These are phyloP conservation scores for Aspidiotus destructor DNA, from an alignment of 2,888 invertebrate species.

Conservation along the genomic window DNA sequence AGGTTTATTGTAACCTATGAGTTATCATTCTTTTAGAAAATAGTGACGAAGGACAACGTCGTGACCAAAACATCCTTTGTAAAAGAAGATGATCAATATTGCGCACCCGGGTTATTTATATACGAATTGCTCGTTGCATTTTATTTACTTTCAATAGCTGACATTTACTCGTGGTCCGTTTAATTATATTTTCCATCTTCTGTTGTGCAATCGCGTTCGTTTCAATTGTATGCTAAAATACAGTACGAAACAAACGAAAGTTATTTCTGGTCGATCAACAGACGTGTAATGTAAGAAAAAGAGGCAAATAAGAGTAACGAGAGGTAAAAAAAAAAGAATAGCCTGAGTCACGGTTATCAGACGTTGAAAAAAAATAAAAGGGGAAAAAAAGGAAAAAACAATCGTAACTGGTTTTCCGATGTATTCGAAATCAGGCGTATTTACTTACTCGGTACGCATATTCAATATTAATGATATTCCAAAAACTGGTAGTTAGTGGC, in stretches of 20 bases:
- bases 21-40: too few relatives aligned
- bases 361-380: conserved; percentile 15
- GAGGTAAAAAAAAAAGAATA: background rate
- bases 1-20: too few relatives aligned
- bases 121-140: conserved; percentile 22
- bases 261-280: conserved; percentile 8
- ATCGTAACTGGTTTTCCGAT: background rate
- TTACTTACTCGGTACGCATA: conserved; percentile 9
- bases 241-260: conserved; percentile 15
- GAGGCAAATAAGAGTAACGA: background rate
- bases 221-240: conserved; percentile 28
- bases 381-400: background rate
- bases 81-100: conserved; percentile 23
- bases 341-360: conserved; percentile 18
- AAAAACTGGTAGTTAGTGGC: background rate
- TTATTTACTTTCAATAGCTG: conserved; percentile 27
- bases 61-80: conserved; percentile 26
- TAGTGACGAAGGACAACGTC: conserved; percentile 6
- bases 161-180: conserved; percentile 25
- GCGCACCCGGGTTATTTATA: conserved; percentile 20
- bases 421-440: conserved; percentile 17
- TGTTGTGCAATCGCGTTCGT: conserved; percentile 17
- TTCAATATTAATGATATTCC: conserved; percentile 10
- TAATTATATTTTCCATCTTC: conserved; percentile 22
- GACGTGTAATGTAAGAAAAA: conserved; percentile 12